Evolutionary conservation across 2,888 invertebrate species (phyloP), one percentile per base, ranked within the genome.

Genomic region (Thecophora atra): DNA sequence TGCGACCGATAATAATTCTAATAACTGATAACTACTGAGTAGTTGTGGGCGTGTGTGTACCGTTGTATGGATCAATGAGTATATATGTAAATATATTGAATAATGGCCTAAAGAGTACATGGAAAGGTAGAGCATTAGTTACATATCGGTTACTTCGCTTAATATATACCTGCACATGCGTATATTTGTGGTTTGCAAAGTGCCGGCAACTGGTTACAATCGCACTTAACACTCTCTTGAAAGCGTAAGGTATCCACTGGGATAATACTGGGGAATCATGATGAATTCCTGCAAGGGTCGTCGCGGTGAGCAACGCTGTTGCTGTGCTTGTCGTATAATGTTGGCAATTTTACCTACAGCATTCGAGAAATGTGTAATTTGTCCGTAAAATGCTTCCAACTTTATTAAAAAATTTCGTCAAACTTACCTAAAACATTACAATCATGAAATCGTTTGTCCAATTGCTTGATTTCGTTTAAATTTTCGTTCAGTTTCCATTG

Each of bases 201-300:
- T 58, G 26, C n/a, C 6, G n/a, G 17, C 24, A 24, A n/a, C n/a
- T 8, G 4, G 30, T 11, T 37, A 37, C 30, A 30, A 30, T 30
- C 44, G 13, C 71, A 54, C 73, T 74, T 80, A 81, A 80, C 80
- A 81, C 77, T 81, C 83, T 75, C 83, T 85, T 72, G 83, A 81
- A 77, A 86, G 80, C 75, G 79, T 83, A 73, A 87, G 79, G 80
- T 83, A 84, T 72, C 86, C 86, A 79, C 81, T 79, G 72, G 80
- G 80, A 78, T 87, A 87, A 83, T 85, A 87, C 82, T 86, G 86
- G 73, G 86, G 86, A 81, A 87, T 85, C 78, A 81, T 78, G 73
- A 87, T 81, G 77, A 79, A 80, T 72, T 86, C 85, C 52, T 83
- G 81, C 75, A 85, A 71, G 54, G 80, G 79, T 30, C 80, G 81